Conservation (phyloP, 1,140 invertebrate species). For the Melipona quadrifasciata region DNA sequence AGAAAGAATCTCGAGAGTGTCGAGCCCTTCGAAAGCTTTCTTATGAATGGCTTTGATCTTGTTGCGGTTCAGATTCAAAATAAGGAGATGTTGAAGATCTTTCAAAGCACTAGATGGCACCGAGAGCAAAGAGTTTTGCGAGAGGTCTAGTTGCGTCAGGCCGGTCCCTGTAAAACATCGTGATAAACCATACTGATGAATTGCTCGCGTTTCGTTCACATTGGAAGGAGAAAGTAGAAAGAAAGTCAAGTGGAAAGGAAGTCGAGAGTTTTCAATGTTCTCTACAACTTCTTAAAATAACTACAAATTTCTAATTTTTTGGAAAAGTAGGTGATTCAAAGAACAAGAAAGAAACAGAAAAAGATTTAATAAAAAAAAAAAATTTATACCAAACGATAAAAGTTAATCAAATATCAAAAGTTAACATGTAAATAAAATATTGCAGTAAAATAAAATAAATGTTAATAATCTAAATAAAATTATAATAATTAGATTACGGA, state of each 20-base stretch:
- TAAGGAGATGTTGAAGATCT: slow-evolving; percentile 90
- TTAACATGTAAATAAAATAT: neutral
- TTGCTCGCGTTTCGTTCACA: neutral
- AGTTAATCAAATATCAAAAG: neutral
- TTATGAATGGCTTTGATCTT: slow-evolving; percentile 89
- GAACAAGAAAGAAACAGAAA: neutral
- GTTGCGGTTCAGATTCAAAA: slow-evolving; percentile 95
- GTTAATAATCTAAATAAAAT: no score
- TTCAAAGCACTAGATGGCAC: slow-evolving; percentile 91
- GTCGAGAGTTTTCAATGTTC: neutral
- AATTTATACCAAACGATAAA: no score
- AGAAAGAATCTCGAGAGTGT: slow-evolving; percentile 92
- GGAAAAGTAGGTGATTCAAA: neutral
- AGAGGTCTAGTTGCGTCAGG: slow-evolving; percentile 91
- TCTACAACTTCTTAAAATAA: no score
- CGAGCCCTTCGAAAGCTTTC: slow-evolving; percentile 91
- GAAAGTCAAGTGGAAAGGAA: neutral
- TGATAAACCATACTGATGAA: no score
- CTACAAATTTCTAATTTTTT: neutral
- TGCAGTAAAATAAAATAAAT: no score
- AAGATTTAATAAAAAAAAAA: neutral
- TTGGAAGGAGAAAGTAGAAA: neutral
- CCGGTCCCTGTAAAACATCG: slow-evolving; percentile 86
- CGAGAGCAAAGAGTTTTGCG: slow-evolving; percentile 88
- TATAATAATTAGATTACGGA: no score